A percentile compares a stretch with the other conserved stretches of the same genome.
Evolutionary conservation across 2,113 vertebrate species (phyloP).

Genomic region (Jaculus jaculus): DNA sequence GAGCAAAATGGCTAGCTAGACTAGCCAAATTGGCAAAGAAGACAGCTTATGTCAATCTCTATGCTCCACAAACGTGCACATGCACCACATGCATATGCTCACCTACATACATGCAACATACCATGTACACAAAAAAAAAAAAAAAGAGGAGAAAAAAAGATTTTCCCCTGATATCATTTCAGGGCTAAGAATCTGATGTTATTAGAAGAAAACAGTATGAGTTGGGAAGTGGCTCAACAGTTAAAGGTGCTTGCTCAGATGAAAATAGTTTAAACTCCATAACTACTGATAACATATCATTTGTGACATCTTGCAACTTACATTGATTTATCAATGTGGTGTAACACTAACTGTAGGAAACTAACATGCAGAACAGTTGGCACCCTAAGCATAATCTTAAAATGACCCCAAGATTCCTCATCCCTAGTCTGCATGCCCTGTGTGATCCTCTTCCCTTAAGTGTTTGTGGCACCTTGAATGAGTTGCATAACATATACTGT

Average conservation of each 20-base stretch:
- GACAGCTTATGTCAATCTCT: too few species aligned
- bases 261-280: not conserved
- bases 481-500: not conserved
- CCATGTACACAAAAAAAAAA: too few species aligned
- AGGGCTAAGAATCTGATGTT: not conserved
- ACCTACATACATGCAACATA: too few species aligned
- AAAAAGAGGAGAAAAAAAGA: too few species aligned
- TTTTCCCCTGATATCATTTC: not conserved
- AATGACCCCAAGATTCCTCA: not conserved
- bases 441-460: not conserved
- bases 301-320: slow-evolving; percentile 23
- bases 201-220: not conserved
- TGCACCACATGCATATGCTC: too few species aligned
- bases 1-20: too few species aligned
- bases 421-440: too few species aligned
- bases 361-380: not conserved
- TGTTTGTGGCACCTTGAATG: not conserved
- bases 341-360: not conserved
- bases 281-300: not conserved
- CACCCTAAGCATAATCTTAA: not conserved
- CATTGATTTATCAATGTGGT: not conserved
- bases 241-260: too few species aligned
- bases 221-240: too few species aligned
- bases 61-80: too few species aligned
- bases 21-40: too few species aligned